Percentiles rank a stretch among this genome's conserved stretches.
These are phyloP conservation scores for Tetrao urogallus DNA, from an alignment of 2,113 vertebrate species.

Conservation along the genomic window DNA sequence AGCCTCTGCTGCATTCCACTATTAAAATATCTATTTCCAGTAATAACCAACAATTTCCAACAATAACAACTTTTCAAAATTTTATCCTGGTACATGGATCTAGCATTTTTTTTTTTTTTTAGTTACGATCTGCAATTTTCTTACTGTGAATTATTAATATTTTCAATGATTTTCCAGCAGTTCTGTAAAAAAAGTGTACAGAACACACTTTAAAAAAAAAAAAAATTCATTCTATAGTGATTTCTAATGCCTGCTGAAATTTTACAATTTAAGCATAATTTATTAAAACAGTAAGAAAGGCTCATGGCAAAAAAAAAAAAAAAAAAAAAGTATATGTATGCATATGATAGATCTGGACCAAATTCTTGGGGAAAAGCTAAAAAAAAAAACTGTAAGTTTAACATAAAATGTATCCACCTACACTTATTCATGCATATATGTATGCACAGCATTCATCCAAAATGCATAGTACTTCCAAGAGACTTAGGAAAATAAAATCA, in stretches of 20 bases:
- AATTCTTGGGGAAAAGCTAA: not conserved
- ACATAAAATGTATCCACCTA: not conserved
- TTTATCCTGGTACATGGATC: not conserved
- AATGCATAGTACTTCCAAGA: not conserved
- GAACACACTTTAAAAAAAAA: not conserved
- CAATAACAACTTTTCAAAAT: not conserved
- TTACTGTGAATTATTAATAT: slow-evolving; percentile 5
- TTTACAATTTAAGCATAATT: not conserved
- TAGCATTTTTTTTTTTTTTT: not conserved
- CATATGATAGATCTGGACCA: not conserved
- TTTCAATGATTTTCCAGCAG: slow-evolving; percentile 7
- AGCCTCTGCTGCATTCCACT: not conserved
- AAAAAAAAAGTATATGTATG: not conserved
- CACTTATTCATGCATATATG: not conserved
- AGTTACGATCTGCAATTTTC: slow-evolving; percentile 5
- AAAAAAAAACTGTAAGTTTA: not conserved
- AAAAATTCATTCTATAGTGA: not conserved
- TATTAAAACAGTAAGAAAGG: not conserved
- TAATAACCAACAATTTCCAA: not conserved
- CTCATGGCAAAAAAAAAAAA: slow-evolving; percentile 8
- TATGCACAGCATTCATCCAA: not conserved
- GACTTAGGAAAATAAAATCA: not conserved
- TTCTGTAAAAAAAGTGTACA: slow-evolving; percentile 23
- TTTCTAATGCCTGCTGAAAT: not conserved
- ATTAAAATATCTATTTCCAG: not conserved